A percentile compares a stretch with the other conserved stretches of the same genome.
These are phyloP conservation scores for Argyresthia albistria DNA, from an alignment of 2,888 invertebrate genomes.

Conservation along the genomic window DNA sequence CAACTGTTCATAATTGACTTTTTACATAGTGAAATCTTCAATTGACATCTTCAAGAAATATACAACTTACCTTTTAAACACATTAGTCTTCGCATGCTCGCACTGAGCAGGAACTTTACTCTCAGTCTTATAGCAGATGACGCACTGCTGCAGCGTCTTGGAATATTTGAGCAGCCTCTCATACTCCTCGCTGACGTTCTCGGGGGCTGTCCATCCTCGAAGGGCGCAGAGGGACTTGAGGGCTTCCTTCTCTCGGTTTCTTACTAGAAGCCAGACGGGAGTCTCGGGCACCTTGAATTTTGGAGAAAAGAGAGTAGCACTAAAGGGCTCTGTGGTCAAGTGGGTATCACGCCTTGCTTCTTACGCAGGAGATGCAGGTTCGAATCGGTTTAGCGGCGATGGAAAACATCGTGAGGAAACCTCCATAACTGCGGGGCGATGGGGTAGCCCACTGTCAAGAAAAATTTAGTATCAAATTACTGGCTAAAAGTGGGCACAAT, in stretches of 20 bases:
- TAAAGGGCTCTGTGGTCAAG: too few relatives aligned
- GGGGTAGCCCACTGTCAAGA: too few relatives aligned
- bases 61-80: slow-evolving; percentile 34
- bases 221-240: slow-evolving; percentile 64
- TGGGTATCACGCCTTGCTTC: too few relatives aligned
- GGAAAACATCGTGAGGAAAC: too few relatives aligned
- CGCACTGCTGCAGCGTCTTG: slow-evolving; percentile 40
- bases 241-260: slow-evolving; percentile 61
- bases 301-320: not conserved
- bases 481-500: too few relatives aligned
- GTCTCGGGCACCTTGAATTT: slow-evolving; percentile 65
- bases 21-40: too few relatives aligned
- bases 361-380: too few relatives aligned
- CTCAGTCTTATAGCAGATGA: slow-evolving; percentile 37
- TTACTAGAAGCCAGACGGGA: slow-evolving; percentile 68
- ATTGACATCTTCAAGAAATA: too few relatives aligned
- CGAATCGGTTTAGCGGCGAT: too few relatives aligned
- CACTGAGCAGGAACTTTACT: slow-evolving; percentile 23
- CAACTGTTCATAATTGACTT: too few relatives aligned
- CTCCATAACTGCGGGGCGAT: too few relatives aligned
- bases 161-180: slow-evolving; percentile 48
- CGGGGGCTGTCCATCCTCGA: slow-evolving; percentile 64
- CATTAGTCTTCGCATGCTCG: slow-evolving; percentile 40
- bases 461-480: too few relatives aligned
- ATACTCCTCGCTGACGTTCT: slow-evolving; percentile 59